Evolutionary conservation across 2,797 vertebrate genomes (phyloP), one percentile per base, ranked within the genome.

Genomic region (Acanthis flammea): DNA sequence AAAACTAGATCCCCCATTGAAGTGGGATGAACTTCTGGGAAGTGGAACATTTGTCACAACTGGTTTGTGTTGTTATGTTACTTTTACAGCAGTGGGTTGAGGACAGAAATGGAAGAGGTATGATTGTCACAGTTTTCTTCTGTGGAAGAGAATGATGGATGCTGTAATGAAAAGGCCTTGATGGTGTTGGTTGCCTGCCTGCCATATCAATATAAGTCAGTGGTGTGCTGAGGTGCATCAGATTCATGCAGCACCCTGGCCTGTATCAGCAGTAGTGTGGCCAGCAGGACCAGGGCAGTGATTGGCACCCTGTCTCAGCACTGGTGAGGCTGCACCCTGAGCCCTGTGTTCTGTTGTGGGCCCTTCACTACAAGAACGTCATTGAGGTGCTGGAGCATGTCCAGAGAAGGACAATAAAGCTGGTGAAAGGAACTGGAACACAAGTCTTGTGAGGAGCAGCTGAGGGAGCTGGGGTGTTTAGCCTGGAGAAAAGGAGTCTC

Each of bases 1-100:
- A 86, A 96, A 97, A 97, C 78, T 79, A 84, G 73, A 72, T 72
- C 23, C 68, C 4, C 3, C n/a, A 57, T 37, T 17, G 16, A 91
- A 28, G 33, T 45, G 45, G 53, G 44, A 72, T 0, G 19, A 65
- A 60, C 14, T 47, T 54, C 19, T 27, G 54, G 78, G 65, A 82
- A 86, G 66, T 44, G 47, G 76, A 76, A 8, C 45, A 41, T 57
- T 79, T 62, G 79, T 70, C 58, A 60, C 79, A 54, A 66, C 61
- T 88, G 31, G 44, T 88, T 83, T 65, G 21, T 61, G 15, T 16
- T 77, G 58, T 55, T 70, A 57, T 39, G 19, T 94, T 72, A 14
- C 9, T 50, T 84, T 81, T 50, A 66, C 33, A 86, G 66, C 50
- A 79, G 3, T 10, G 8, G 10, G 27, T 9, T 24, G 51, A 90